These are phyloP conservation scores for Oreohelix idahoensis DNA, from an alignment of 1,140 invertebrate species.

Conservation along the genomic window DNA sequence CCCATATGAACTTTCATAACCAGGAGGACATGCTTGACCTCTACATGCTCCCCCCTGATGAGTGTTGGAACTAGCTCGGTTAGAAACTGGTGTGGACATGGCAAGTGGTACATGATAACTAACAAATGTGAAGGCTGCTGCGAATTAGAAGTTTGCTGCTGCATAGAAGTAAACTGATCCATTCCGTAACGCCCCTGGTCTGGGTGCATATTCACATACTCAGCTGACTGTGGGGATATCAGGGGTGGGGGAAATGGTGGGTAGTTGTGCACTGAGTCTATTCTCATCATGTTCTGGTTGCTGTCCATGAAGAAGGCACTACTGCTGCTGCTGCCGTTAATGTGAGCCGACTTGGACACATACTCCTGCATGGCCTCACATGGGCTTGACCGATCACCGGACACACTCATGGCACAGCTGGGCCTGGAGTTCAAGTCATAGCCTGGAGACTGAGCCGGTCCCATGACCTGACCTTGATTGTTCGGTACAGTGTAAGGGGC, in stretches of 20 bases:
- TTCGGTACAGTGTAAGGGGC: constrained; percentile 68
- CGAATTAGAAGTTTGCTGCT: constrained; percentile 1
- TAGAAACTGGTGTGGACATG: constrained; percentile 30
- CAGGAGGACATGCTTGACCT: constrained; percentile 9
- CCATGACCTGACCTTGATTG: constrained; percentile 37
- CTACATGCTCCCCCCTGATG: constrained; percentile 5
- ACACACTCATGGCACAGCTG: constrained; percentile 42
- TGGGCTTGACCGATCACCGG: constrained; percentile 7
- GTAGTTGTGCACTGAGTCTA: constrained; percentile 46
- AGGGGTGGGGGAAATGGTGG: constrained; percentile 1
- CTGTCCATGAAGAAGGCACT: constrained; percentile 57
- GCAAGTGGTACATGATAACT: constrained; percentile 28
- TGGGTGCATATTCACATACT: not conserved
- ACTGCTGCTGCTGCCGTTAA: constrained; percentile 22
- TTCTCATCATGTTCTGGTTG: constrained; percentile 65
- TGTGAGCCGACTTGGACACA: constrained; percentile 1
- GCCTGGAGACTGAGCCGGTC: not conserved
- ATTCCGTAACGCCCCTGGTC: constrained; percentile 1
- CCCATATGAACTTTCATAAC: constrained; percentile 18
- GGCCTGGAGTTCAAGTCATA: constrained; percentile 46
- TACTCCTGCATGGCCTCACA: constrained; percentile 42
- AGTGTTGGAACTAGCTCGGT: not conserved
- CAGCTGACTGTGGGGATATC: constrained; percentile 9
- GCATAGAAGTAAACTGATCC: constrained; percentile 20
- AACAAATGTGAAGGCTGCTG: constrained; percentile 30